Percentiles rank a stretch among this genome's conserved stretches.
Evolutionary conservation across 92 coral and sea anemone species (phyloP).

Genomic region (Epizoanthus ramosus): DNA sequence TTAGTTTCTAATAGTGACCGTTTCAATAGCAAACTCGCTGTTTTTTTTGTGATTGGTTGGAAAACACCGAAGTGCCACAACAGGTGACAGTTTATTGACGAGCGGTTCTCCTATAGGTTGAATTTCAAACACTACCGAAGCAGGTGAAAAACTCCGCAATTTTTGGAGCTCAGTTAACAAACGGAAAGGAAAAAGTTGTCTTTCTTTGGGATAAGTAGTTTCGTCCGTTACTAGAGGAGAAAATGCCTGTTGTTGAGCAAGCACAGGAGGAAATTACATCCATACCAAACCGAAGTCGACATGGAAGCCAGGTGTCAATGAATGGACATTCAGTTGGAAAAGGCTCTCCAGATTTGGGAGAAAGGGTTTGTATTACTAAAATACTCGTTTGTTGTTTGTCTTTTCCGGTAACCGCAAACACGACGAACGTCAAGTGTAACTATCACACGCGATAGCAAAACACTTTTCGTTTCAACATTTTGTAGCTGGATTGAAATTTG

Average conservation of each 20-base stretch:
- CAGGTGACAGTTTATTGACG: conserved; percentile 35
- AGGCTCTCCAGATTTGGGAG: conserved; percentile 23
- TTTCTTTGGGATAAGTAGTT: background rate
- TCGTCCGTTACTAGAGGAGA: background rate
- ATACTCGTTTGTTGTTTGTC: background rate
- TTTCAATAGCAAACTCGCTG: conserved; percentile 8
- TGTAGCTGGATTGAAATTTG: no score
- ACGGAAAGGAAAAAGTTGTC: conserved; percentile 1
- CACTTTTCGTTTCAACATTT: background rate
- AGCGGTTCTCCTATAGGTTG: conserved; percentile 13
- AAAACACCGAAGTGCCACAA: background rate
- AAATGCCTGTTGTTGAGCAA: conserved; percentile 34
- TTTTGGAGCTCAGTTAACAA: conserved; percentile 13
- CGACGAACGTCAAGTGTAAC: background rate
- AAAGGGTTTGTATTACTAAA: conserved; percentile 21
- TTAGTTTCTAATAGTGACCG: conserved; percentile 24
- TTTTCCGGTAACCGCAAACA: conserved; percentile 13
- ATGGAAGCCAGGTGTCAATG: conserved; percentile 29
- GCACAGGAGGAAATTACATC: conserved; percentile 22
- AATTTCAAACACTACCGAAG: background rate
- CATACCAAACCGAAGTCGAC: conserved; percentile 23
- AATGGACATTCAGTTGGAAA: conserved; percentile 2
- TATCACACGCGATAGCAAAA: background rate
- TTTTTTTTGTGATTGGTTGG: conserved; percentile 18
- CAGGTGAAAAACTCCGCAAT: conserved; percentile 26